Evolutionary conservation across 2,113 vertebrate genomes (phyloP), one percentile per base, ranked within the genome.

Genomic region (Rattus rattus): DNA sequence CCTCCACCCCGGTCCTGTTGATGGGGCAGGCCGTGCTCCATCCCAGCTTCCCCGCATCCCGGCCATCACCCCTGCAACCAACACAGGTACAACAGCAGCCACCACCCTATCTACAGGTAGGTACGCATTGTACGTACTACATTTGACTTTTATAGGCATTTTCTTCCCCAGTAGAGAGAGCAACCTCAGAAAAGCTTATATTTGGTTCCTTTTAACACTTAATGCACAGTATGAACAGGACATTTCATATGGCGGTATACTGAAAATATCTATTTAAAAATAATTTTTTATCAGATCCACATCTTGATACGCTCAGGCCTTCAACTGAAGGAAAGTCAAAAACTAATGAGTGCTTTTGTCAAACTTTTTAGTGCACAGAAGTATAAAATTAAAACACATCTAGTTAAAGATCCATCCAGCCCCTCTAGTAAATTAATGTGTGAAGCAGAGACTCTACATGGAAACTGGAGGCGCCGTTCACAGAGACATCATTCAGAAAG

Each of bases 21-120:
- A 99, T 98, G 98, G 98, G 98, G 86, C 98, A 98, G 97, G 98
- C 98, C 0, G 98, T 98, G 92, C 98, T 99, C 94, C 98, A 98
- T 80, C 98, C 98, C 93, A 98, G 98, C 81, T 99, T 99, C 86
- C 28, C 98, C 69, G 52, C 97, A 54, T 91, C 98, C 6, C 98
- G 98, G 96, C 94, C 97, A 12, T 95, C 98, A 5, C 95, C 98
- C 94, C 96, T 98, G 97, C 98, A 98, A 97, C 97, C 98, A 80
- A 96, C 98, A 92, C 99, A 98, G 97, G 98, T 98, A 67, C 98
- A 97, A 95, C 98, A 97, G 92, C 98, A 98, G 97, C 98, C 52
- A 3, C 98, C 97, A 84, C 97, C 97, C 97, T 99, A 98, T 96
- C 96, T 98, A 76, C 99, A 99, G 99, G 99, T 99, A 99, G 98